phyloP scores from a whole-genome alignment of 1,140 invertebrate species.

The Eulimnadia texana region DNA sequence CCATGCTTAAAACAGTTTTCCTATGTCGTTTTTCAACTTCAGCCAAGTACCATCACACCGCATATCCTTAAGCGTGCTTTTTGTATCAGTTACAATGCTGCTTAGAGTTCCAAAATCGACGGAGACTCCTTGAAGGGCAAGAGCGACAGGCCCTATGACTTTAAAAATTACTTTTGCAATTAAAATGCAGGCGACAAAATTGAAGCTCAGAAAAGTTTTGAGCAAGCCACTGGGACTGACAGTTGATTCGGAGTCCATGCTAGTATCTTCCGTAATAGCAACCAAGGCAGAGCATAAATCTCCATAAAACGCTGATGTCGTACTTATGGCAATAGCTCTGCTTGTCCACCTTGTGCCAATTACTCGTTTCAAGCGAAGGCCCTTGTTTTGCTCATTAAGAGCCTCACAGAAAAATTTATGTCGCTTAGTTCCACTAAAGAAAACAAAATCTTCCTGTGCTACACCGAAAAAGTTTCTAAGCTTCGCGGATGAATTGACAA shows the following conservation, averaged over 20 bases:
- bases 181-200: neutral
- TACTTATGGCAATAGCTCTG: neutral
- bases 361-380: neutral
- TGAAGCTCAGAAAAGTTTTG: neutral
- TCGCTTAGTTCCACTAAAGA: neutral
- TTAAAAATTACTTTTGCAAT: neutral
- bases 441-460: neutral
- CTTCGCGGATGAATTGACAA: neutral
- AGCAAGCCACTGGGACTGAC: neutral
- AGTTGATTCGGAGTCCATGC: neutral
- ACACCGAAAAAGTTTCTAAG: neutral
- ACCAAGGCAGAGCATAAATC: neutral
- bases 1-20: neutral
- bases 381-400: neutral
- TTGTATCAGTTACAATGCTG: neutral
- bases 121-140: neutral
- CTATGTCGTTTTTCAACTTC: neutral
- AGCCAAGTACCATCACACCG: neutral
- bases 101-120: neutral
- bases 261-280: neutral
- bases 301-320: neutral
- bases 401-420: neutral
- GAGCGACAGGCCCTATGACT: neutral
- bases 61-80: neutral
- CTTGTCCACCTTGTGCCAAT: neutral